Evolutionary conservation across 2,888 invertebrate species (phyloP).

Genomic region (Antheraea assamensis): DNA sequence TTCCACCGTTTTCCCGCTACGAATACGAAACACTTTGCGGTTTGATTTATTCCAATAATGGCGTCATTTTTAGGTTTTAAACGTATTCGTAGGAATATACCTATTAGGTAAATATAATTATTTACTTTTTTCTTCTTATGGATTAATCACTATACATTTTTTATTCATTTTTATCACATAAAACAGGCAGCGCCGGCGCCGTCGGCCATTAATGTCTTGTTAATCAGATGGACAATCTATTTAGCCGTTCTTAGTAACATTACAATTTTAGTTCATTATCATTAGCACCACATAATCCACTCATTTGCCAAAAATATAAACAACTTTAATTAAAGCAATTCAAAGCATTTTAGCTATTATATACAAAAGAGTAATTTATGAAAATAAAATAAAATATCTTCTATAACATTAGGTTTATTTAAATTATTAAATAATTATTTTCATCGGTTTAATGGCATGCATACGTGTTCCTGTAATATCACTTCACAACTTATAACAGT

Average conservation of each 20-base stretch:
- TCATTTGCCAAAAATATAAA: not conserved
- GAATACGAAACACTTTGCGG: not conserved
- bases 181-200: not conserved
- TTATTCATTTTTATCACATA: not conserved
- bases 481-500: not conserved
- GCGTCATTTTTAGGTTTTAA: not conserved
- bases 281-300: not conserved
- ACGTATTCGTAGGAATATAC: not conserved
- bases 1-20: slow-evolving; percentile 10
- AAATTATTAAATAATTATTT: not conserved
- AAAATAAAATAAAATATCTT: no score
- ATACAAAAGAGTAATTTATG: not conserved
- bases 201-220: not conserved
- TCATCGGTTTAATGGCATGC: not conserved
- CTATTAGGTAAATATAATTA: not conserved
- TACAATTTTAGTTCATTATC: not conserved
- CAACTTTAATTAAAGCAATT: not conserved
- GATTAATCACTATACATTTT: not conserved
- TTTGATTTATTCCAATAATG: slow-evolving; percentile 1
- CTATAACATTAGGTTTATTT: not conserved
- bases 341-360: not conserved
- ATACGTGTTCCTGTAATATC: not conserved
- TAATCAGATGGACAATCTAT: not conserved
- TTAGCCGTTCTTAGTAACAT: not conserved
- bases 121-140: not conserved